These are phyloP conservation scores for Neotoxoptera formosana DNA, from an alignment of 1,140 invertebrate species.

Conservation along the genomic window DNA sequence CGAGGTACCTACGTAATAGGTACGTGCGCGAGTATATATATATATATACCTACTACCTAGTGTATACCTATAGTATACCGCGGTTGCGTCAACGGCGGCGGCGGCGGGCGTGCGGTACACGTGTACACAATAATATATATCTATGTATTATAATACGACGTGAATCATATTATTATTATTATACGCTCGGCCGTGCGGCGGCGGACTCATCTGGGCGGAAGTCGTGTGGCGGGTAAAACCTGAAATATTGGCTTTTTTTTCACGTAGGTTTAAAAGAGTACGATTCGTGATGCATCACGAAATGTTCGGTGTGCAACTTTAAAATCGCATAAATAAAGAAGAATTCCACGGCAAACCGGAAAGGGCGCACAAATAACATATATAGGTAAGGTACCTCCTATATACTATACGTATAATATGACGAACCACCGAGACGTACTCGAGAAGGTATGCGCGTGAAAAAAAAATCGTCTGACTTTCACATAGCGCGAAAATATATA, in stretches of 20 bases:
- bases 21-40: neutral
- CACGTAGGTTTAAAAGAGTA: neutral
- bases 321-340: neutral
- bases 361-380: neutral
- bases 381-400: neutral
- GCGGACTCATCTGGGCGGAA: neutral
- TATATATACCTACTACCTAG: too few species aligned
- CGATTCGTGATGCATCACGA: neutral
- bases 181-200: neutral
- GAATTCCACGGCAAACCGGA: neutral
- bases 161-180: neutral
- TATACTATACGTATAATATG: too few species aligned
- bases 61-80: too few species aligned
- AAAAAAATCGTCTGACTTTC: neutral
- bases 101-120: neutral
- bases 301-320: neutral
- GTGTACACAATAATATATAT: too few species aligned
- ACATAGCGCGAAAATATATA: neutral
- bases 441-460: too few species aligned
- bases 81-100: neutral
- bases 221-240: neutral
- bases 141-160: neutral
- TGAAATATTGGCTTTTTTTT: slow-evolving; percentile 4
- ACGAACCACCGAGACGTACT: neutral
- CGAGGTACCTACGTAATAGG: neutral